Evolutionary conservation across 2,888 invertebrate species (phyloP).

Genomic region (Volucella zonaria): DNA sequence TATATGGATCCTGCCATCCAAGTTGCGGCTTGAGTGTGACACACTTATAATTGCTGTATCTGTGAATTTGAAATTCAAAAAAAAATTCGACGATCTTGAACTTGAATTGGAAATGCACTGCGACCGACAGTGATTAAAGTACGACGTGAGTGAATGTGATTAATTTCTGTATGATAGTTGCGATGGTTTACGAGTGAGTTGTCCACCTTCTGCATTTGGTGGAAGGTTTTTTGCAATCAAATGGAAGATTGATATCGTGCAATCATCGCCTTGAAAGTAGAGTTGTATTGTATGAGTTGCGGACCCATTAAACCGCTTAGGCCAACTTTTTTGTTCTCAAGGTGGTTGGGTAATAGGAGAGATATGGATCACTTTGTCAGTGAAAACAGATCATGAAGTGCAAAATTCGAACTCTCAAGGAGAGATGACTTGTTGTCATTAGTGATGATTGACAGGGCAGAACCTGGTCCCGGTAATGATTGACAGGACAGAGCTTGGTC

Average conservation of each 20-base stretch:
- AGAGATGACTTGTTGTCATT: too few relatives aligned
- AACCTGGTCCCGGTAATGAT: too few relatives aligned
- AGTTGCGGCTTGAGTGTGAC: background rate
- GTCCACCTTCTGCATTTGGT: constrained; percentile 15
- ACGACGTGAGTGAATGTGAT: constrained; percentile 11
- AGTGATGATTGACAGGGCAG: too few relatives aligned
- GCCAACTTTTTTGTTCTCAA: too few relatives aligned
- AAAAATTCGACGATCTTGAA: constrained; percentile 33
- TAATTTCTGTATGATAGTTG: constrained; percentile 1
- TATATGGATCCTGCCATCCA: too few relatives aligned
- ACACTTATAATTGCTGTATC: background rate
- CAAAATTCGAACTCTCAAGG: too few relatives aligned
- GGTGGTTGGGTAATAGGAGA: too few relatives aligned
- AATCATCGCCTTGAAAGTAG: constrained; percentile 8
- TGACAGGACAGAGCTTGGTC: too few relatives aligned
- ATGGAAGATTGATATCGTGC: constrained; percentile 5
- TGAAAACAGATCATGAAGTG: too few relatives aligned
- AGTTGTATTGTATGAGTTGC: background rate
- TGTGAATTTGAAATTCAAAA: constrained; percentile 8
- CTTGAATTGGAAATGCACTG: constrained; percentile 27
- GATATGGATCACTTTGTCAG: too few relatives aligned
- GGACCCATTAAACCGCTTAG: too few relatives aligned
- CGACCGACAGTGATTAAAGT: background rate
- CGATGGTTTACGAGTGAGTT: background rate
- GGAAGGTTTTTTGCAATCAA: background rate